Base-by-base conservation (phyloP, 2,113 vertebrate genomes). In the Marmota monax region DNA sequence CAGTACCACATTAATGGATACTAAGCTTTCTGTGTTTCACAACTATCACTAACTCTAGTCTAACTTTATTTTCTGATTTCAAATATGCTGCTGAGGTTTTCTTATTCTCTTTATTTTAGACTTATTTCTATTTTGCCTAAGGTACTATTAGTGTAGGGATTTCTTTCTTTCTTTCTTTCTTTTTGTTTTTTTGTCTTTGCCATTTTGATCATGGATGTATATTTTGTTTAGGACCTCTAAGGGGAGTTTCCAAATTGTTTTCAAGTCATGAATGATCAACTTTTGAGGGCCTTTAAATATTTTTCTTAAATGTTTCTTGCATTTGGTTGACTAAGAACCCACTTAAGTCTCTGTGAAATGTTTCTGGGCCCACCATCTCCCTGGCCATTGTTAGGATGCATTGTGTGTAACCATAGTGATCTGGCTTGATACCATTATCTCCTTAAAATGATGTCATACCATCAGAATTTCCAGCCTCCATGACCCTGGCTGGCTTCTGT, bases 31-130 rank as follows among this genome's bases (percentile, higher is more conserved):
- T 10, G 65, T 27, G 76, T 63, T 91, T 90, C 83, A 34, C 20
- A 78, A 45, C 0, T 37, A 69, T 18, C 61, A 78, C 42, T 77
- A 51, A 13, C 48, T 13, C 48, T 13, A 51, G 48, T n/a, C n/a
- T 88, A 53, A 69, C 83, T 76, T 94, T 77, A 58, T 65, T 88
- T 39, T 84, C 22, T 74, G n/a, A 88, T 67, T 93, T 95, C 58
- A 93, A 0, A 79, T 88, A 80, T 22, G 14, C 2, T 2, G 10
- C 6, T 69, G 70, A 69, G 58, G 45, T 88, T 70, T 95, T 83
- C 32, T 16, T 79, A 2, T 72, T 89, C 48, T 58, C 32, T 92
- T 18, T 85, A 7, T 53, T 53, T 58, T 45, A 70, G 67, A 48
- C 58, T 23, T 61, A 29, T 39, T 73, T 65, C 37, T 73, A 4